Evolutionary conservation across 2,113 vertebrate species (phyloP).

Genomic region (Rhinogobius similis): DNA sequence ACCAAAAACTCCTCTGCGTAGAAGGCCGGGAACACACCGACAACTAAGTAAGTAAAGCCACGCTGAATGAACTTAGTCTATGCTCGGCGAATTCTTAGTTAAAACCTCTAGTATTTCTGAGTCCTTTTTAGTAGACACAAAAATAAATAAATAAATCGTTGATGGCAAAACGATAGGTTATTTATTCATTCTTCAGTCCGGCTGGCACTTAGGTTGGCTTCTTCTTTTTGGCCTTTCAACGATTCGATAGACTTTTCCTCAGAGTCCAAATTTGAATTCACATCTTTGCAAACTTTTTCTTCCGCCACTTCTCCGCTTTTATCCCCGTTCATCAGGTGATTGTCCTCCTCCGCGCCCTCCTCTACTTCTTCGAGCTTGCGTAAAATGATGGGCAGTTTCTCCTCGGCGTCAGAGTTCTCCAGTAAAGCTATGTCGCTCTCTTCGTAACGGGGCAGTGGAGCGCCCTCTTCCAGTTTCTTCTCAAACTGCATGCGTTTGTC

Average conservation of each 20-base stretch:
- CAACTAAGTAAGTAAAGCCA: slow-evolving; percentile 66
- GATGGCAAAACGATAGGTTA: slow-evolving; percentile 36
- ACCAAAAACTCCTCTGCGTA: slow-evolving; percentile 20
- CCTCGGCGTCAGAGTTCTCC: slow-evolving; percentile 82
- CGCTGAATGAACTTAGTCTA: slow-evolving; percentile 63
- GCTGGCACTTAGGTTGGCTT: slow-evolving; percentile 60
- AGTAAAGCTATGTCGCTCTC: slow-evolving; percentile 86
- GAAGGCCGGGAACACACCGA: slow-evolving; percentile 8
- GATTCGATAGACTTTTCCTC: slow-evolving; percentile 3
- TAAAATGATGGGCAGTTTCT: slow-evolving; percentile 88
- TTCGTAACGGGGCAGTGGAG: slow-evolving; percentile 83
- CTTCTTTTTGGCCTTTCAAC: slow-evolving; percentile 43
- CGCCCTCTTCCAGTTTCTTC: slow-evolving; percentile 81
- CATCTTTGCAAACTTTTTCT: slow-evolving; percentile 25
- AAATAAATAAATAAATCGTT: slow-evolving; percentile 74
- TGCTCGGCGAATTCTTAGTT: slow-evolving; percentile 67
- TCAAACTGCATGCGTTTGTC: slow-evolving; percentile 81
- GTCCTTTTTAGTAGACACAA: slow-evolving; percentile 70
- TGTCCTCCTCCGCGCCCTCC: slow-evolving; percentile 67
- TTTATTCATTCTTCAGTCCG: slow-evolving; percentile 79
- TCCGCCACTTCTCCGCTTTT: slow-evolving; percentile 41
- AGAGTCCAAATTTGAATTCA: slow-evolving; percentile 27
- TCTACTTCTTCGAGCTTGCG: slow-evolving; percentile 83
- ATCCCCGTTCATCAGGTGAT: slow-evolving; percentile 78
- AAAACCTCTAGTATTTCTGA: slow-evolving; percentile 54